These are phyloP conservation scores for Melanerpes formicivorus DNA, from an alignment of 2,113 vertebrate genomes.

Conservation along the genomic window DNA sequence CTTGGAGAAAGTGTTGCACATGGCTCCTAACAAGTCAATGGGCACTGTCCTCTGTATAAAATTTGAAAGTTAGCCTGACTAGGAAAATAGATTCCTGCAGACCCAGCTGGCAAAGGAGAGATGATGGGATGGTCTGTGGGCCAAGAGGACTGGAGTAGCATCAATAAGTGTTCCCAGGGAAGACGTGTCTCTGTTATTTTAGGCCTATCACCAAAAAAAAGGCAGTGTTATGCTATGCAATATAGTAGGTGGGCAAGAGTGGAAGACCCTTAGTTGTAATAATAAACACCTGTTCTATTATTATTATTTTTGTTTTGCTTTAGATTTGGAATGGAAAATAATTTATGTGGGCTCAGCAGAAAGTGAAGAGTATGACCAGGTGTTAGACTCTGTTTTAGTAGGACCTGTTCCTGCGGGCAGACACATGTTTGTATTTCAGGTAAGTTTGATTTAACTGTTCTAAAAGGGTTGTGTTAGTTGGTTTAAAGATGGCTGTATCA, in stretches of 20 bases:
- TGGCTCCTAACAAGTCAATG: not conserved
- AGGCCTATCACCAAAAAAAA: not conserved
- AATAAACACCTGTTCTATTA: not conserved
- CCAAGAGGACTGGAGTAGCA: not conserved
- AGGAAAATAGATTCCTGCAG: not conserved
- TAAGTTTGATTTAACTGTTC: slow-evolving; percentile 60
- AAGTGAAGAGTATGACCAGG: slow-evolving; percentile 85
- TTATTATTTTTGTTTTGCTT: slow-evolving; percentile 22
- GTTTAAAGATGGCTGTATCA: not conserved
- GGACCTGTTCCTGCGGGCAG: slow-evolving; percentile 84
- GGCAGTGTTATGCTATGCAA: not conserved
- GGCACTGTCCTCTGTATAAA: not conserved
- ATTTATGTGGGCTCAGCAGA: slow-evolving; percentile 86
- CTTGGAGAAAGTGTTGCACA: not conserved
- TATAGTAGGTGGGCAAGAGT: not conserved
- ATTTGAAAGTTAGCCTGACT: not conserved
- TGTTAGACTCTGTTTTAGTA: slow-evolving; percentile 85
- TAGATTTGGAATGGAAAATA: slow-evolving; percentile 87
- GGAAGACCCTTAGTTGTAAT: not conserved
- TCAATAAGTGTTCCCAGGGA: not conserved
- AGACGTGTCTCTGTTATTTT: not conserved
- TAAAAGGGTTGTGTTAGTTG: not conserved
- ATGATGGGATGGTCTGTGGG: not conserved
- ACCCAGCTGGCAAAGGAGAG: not conserved
- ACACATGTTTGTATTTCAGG: slow-evolving; percentile 88